A percentile compares a stretch with the other conserved stretches of the same genome.
Evolutionary conservation across 2,888 invertebrate genomes (phyloP).

Genomic region (Sarcophaga rosellei): DNA sequence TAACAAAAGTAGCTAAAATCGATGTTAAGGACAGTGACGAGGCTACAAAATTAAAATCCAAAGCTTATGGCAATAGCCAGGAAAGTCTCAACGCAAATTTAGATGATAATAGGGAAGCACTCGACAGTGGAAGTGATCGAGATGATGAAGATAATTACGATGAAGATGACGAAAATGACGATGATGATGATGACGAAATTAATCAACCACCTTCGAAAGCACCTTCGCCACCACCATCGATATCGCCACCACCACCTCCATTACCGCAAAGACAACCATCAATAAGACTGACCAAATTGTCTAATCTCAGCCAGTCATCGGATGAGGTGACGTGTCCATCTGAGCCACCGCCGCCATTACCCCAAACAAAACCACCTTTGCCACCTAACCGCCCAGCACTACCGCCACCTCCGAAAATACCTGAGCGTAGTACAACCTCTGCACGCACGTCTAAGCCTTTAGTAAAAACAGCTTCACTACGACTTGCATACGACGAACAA

Average conservation of each 20-base stretch:
- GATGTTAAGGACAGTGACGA: slow-evolving; percentile 4
- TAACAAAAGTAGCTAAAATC: slow-evolving; percentile 68
- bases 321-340: slow-evolving; percentile 71
- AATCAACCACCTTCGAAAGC: slow-evolving; percentile 74
- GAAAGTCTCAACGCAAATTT: slow-evolving; percentile 70
- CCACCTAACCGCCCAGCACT: slow-evolving; percentile 60
- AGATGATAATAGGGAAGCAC: slow-evolving; percentile 23
- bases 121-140: slow-evolving; percentile 28
- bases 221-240: slow-evolving; percentile 72
- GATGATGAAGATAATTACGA: slow-evolving; percentile 53
- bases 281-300: slow-evolving; percentile 28
- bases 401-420: slow-evolving; percentile 70
- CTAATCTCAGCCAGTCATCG: slow-evolving; percentile 54
- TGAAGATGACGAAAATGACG: slow-evolving; percentile 65
- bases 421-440: slow-evolving; percentile 75
- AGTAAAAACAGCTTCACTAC: slow-evolving; percentile 78
- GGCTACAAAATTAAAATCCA: slow-evolving; percentile 39
- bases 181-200: slow-evolving; percentile 70
- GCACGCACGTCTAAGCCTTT: slow-evolving; percentile 75
- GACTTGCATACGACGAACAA: slow-evolving; percentile 78
- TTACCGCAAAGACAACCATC: slow-evolving; percentile 73
- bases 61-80: slow-evolving; percentile 74
- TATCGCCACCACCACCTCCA: slow-evolving; percentile 75
- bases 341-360: slow-evolving; percentile 71
- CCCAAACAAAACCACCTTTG: slow-evolving; percentile 49